Evolutionary conservation across 1,140 invertebrate genomes (phyloP), one percentile per base, ranked within the genome.

Genomic region (Pteromalus puparum): DNA sequence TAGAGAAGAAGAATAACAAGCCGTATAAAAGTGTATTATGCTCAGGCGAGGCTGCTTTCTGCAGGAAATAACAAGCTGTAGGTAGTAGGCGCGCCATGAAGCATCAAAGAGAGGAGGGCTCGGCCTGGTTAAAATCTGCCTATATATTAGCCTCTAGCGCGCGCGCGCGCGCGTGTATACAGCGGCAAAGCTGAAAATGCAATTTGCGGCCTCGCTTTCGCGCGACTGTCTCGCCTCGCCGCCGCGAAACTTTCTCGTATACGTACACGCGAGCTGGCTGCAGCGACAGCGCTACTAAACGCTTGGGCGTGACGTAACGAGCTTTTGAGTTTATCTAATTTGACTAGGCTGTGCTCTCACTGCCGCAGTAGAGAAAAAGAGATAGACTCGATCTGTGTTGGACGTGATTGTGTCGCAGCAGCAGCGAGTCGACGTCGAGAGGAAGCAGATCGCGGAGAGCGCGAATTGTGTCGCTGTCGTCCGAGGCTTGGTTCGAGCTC

Each of bases 301-400:
- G 73, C 65, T 74, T 46, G 28, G 61, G 77, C 53, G 82, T 83
- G 34, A 77, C 53, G 82, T 83, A 83, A 83, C 74, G 74, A 83
- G 82, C 65, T 83, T 83, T 83, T 46, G 42, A 83, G 68, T 83
- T 83, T 83, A 83, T 83, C 82, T 83, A 78, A 83, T 83, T 83
- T 75, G 18, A n/a, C 30, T 30, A 53, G 79, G 46, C 12, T 28
- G 3, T 12, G 21, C 6, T 1, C 26, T 15, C 15, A 18, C 9
- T 21, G 46, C 28, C 6, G 5, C 24, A n/a, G 68, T 34, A 34
- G 30, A 5, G 30, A 34, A 34, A 81, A 73, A 74, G 74, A 81
- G 53, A n/a, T 42, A 12, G 13, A 4, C 53, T 38, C 24, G 24
- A 74, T 73, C 1, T 81, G 70, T 6, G 53, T 74, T 10, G 38